phyloP scores from a whole-genome alignment of 2,888 invertebrate species.

The Meandrusa payeni region DNA sequence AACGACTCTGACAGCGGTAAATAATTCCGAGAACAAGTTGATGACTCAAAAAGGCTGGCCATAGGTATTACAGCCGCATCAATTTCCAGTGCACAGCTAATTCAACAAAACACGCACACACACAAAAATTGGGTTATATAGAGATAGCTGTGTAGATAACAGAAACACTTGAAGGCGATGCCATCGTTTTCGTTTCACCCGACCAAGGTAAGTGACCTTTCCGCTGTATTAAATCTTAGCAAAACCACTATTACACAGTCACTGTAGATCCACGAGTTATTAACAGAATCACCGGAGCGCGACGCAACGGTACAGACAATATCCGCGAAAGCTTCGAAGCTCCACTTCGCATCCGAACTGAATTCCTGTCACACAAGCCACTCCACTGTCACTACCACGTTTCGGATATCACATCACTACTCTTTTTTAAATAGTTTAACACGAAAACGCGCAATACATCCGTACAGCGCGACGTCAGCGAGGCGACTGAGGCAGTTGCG shows the following conservation, averaged over 20 bases:
- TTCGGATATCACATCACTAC: conserved; percentile 30
- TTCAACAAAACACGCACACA: conserved; percentile 22
- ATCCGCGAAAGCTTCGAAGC: conserved; percentile 43
- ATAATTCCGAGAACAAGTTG: conserved; percentile 9
- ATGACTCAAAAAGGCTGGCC: conserved; percentile 6
- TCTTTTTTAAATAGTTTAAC: conserved; percentile 14
- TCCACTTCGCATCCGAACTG: conserved; percentile 43
- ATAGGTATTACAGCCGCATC: background rate
- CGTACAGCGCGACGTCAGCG: conserved; percentile 44
- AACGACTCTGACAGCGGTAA: background rate
- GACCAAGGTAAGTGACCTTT: conserved; percentile 76
- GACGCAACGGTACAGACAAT: conserved; percentile 66
- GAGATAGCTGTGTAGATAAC: conserved; percentile 23
- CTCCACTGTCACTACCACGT: conserved; percentile 26
- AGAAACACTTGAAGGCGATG: conserved; percentile 28
- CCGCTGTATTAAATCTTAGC: conserved; percentile 68
- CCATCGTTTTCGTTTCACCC: conserved; percentile 41
- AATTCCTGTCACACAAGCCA: conserved; percentile 37
- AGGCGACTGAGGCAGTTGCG: conserved; percentile 62
- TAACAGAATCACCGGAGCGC: conserved; percentile 71
- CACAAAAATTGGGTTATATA: conserved; percentile 24
- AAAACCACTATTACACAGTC: conserved; percentile 63
- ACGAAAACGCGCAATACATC: conserved; percentile 35
- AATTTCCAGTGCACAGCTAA: conserved; percentile 19
- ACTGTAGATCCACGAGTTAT: conserved; percentile 72